These are phyloP conservation scores for Ypsolopha sequella DNA, from an alignment of 2,888 invertebrate species.

Conservation along the genomic window DNA sequence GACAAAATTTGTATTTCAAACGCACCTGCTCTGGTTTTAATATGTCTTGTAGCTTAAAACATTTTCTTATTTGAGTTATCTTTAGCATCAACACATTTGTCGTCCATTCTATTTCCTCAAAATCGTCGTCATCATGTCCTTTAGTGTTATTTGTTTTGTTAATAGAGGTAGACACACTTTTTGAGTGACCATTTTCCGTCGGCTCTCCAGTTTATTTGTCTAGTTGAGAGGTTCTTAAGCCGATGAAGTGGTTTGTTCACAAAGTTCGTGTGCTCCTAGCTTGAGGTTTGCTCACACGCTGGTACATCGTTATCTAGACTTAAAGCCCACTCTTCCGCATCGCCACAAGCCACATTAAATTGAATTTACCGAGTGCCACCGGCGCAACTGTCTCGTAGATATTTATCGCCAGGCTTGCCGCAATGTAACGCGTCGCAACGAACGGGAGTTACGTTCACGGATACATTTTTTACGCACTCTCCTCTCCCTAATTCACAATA, in stretches of 20 bases:
- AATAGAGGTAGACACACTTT: conserved; percentile 32
- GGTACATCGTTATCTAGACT: conserved; percentile 22
- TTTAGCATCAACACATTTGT: neutral
- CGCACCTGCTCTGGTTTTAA: conserved; percentile 53
- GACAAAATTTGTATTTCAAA: conserved; percentile 52
- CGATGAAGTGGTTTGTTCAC: conserved; percentile 44
- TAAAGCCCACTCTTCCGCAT: conserved; percentile 33
- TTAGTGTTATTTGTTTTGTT: conserved; percentile 39
- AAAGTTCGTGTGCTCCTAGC: conserved; percentile 34
- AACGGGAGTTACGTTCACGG: conserved; percentile 50
- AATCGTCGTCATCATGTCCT: conserved; percentile 12
- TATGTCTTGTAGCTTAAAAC: conserved; percentile 12
- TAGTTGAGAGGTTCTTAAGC: conserved; percentile 22
- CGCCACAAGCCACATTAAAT: conserved; percentile 30
- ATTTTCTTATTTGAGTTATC: neutral
- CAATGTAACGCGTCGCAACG: conserved; percentile 47
- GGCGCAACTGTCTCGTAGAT: conserved; percentile 46
- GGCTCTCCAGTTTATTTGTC: conserved; percentile 15
- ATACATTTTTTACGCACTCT: conserved; percentile 46
- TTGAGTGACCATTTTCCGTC: conserved; percentile 38
- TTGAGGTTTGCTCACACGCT: conserved; percentile 35
- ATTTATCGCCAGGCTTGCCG: conserved; percentile 50
- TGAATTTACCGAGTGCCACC: conserved; percentile 21
- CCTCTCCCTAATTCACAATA: conserved; percentile 27
- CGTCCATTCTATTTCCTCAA: conserved; percentile 26